These are phyloP conservation scores for Psix sp. DNA, from an alignment of 1,140 invertebrate genomes.

Conservation along the genomic window DNA sequence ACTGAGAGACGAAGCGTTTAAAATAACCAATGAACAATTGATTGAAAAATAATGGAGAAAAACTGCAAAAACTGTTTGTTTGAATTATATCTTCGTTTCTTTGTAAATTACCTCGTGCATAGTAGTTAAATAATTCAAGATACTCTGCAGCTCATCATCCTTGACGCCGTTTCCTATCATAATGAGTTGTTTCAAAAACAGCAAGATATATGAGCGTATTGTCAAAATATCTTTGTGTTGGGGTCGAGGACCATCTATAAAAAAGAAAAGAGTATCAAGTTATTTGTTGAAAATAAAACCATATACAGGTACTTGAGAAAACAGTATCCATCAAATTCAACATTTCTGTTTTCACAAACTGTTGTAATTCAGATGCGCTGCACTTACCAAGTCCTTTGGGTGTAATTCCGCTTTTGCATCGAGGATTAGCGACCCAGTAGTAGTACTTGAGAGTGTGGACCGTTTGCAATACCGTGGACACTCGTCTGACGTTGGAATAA, in stretches of 20 bases:
- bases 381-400: conserved; percentile 94
- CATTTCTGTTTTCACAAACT: not conserved
- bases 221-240: conserved; percentile 95
- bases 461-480: conserved; percentile 97
- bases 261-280: conserved; percentile 3
- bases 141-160: conserved; percentile 98
- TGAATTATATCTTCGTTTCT: not conserved
- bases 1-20: too few relatives aligned
- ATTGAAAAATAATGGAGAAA: not conserved
- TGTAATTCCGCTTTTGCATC: conserved; percentile 94
- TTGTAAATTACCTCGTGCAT: conserved; percentile 89
- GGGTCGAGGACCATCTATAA: conserved; percentile 93
- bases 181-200: conserved; percentile 97
- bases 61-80: not conserved
- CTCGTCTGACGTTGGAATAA: conserved; percentile 96
- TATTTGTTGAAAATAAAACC: too few relatives aligned
- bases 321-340: not conserved
- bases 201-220: conserved; percentile 94
- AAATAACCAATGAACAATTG: not conserved
- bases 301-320: not conserved
- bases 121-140: conserved; percentile 98
- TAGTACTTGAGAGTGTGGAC: conserved; percentile 99
- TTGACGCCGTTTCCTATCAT: conserved; percentile 98
- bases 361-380: too few relatives aligned
- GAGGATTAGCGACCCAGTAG: conserved; percentile 98